Base-by-base conservation (phyloP, 2,113 vertebrate genomes). In the Herpetotheres cachinnans region DNA sequence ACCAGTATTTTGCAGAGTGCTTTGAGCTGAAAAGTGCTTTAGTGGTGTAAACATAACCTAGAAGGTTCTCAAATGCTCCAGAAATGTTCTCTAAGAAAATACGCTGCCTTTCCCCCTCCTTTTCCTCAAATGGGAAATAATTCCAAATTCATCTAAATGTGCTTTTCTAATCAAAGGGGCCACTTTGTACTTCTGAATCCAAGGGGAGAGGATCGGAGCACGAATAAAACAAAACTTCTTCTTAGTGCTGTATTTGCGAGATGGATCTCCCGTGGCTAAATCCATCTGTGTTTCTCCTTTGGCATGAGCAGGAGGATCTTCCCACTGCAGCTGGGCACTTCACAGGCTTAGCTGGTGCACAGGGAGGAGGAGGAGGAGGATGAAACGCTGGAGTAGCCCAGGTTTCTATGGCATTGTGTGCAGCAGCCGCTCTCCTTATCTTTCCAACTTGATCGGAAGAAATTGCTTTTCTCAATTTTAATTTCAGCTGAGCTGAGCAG, bases 401-500 rank as follows among this genome's bases (percentile, higher is more conserved):
- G 95, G 77, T 96, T 97, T 95, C 93, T 96, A 86, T 94, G 65
- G 94, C 95, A 59, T 72, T 86, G 78, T 2, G 69, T 11, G 76
- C 63, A 30, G 79, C 62, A 90, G 88, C 34, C 44, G 2, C 47
- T 52, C 88, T 73, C 72, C 93, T 97, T 90, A 95, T 95, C 86
- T 93, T 74, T 92, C 92, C 52, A 47, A 87, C 67, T 85, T 93
- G 85, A 94, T 96, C 91, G 13, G 89, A 80, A 95, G 84, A 96
- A 95, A 97, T 91, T 95, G 78, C 55, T 94, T 97, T 97, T 96
- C 96, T 97, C 80, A 82, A 92, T 97, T 98, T 97, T 97, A 89
- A 96, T 98, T 97, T 98, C 82, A 88, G 81, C 84, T 93, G 92
- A 97, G 82, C 85, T 26, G 91, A 82, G 73, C 80, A 97, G 92